Conservation (phyloP, 2,888 invertebrate species). For the Zygogramma bicolorata region DNA sequence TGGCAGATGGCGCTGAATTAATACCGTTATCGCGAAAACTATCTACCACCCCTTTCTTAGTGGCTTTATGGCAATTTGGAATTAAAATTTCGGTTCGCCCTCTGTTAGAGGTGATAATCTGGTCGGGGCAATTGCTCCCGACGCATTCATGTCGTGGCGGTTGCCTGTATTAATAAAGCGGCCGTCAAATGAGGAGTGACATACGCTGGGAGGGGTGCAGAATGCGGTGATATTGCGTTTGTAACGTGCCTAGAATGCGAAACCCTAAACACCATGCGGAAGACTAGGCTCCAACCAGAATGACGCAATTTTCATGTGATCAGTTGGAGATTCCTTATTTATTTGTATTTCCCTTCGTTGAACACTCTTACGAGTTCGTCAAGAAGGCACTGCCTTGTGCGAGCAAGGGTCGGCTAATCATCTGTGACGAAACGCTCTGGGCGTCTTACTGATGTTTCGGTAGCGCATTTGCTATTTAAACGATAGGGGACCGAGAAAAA, state of each 20-base stretch:
- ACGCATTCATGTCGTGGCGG: neutral
- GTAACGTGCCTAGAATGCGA: neutral
- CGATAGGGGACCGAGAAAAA: no score
- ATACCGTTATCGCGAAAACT: slow-evolving; percentile 37
- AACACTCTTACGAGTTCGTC: no score
- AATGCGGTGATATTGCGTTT: neutral
- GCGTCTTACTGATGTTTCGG: no score
- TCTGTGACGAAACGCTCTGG: no score
- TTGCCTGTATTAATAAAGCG: neutral
- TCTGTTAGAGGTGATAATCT: slow-evolving; percentile 1
- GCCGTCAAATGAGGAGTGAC: neutral
- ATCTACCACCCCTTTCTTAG: slow-evolving; percentile 29
- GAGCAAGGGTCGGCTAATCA: no score
- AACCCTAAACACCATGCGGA: no score
- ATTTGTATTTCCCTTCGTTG: no score
- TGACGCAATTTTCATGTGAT: neutral
- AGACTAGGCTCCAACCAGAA: neutral
- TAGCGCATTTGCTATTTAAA: no score
- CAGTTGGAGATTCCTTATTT: no score
- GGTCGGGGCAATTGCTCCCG: neutral
- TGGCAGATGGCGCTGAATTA: slow-evolving; percentile 38
- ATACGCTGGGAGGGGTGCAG: neutral
- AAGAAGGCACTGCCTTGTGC: no score
- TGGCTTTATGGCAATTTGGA: slow-evolving; percentile 30
- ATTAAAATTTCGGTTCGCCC: slow-evolving; percentile 4